A percentile compares a stretch with the other conserved stretches of the same genome.
These are phyloP conservation scores for Lethenteron reissneri DNA, from an alignment of 2,113 vertebrate genomes.

Conservation along the genomic window DNA sequence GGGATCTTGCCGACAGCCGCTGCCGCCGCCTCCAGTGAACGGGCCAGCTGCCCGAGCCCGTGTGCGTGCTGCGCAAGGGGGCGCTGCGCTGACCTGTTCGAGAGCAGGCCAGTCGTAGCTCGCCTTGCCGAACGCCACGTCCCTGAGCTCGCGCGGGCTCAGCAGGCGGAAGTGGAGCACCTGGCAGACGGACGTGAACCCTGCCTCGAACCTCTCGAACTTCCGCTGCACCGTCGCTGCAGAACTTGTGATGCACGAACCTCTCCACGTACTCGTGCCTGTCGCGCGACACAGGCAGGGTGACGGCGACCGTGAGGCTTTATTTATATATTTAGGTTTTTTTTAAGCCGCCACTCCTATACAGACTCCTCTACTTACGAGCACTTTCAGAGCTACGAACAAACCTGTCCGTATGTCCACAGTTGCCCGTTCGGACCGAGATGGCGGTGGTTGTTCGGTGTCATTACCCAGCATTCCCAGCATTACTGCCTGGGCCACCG, in stretches of 20 bases:
- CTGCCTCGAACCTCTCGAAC: slow-evolving; percentile 60
- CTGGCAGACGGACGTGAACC: slow-evolving; percentile 91
- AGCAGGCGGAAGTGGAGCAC: slow-evolving; percentile 76
- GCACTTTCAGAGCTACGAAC: background rate
- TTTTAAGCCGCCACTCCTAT: background rate
- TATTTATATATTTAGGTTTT: too few species aligned
- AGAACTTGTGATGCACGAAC: slow-evolving; percentile 58
- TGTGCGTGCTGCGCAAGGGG: background rate
- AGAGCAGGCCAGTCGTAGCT: slow-evolving; percentile 92
- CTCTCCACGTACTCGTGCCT: slow-evolving; percentile 82
- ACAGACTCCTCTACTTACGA: background rate
- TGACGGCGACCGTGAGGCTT: background rate
- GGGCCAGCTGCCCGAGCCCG: background rate
- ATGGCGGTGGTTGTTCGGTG: too few species aligned
- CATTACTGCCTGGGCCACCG: too few species aligned
- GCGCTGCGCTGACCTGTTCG: slow-evolving; percentile 44
- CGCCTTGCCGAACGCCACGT: slow-evolving; percentile 92
- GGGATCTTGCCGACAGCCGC: too few species aligned
- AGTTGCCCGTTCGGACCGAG: too few species aligned
- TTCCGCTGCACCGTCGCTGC: slow-evolving; percentile 45
- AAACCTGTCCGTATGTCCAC: too few species aligned
- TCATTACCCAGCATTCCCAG: too few species aligned
- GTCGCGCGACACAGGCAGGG: slow-evolving; percentile 13
- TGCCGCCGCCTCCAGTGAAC: too few species aligned
- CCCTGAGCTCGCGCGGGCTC: slow-evolving; percentile 81